Conservation (phyloP, 2,888 invertebrate species). For the Oligia strigilis region DNA sequence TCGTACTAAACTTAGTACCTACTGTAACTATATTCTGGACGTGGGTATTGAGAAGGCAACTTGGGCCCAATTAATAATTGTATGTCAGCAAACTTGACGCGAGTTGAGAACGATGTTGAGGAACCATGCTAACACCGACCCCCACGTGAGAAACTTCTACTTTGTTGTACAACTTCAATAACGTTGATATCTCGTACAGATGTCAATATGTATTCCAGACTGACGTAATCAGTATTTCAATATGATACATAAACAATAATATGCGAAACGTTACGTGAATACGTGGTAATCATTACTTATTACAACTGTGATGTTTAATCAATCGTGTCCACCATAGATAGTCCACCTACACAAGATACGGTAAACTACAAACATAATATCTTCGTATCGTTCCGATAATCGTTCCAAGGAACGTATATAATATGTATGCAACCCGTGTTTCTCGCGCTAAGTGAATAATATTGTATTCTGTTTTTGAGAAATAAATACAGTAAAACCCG, state of each 20-base stretch:
- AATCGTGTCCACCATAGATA: not conserved
- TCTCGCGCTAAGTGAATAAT: too few species aligned
- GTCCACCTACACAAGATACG: not conserved
- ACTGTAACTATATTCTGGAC: too few species aligned
- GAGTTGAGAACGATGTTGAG: not conserved
- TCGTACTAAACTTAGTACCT: not conserved
- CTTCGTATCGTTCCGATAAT: not conserved
- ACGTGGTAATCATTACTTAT: not conserved
- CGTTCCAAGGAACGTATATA: too few species aligned
- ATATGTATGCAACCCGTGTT: too few species aligned
- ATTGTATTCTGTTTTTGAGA: too few species aligned
- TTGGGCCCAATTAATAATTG: not conserved
- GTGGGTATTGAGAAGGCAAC: not conserved
- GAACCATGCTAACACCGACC: not conserved
- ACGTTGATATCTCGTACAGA: not conserved
- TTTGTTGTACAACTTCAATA: constrained; percentile 1
- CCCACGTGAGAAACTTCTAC: not conserved
- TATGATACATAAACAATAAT: not conserved
- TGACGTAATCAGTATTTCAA: not conserved
- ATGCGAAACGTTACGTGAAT: not conserved
- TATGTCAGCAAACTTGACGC: not conserved
- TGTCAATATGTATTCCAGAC: not conserved
- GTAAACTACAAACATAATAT: not conserved
- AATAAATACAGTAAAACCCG: too few species aligned
- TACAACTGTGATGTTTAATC: not conserved